These are phyloP conservation scores for Drosophila mulleri DNA, from an alignment of 2,888 invertebrate species.

Conservation along the genomic window DNA sequence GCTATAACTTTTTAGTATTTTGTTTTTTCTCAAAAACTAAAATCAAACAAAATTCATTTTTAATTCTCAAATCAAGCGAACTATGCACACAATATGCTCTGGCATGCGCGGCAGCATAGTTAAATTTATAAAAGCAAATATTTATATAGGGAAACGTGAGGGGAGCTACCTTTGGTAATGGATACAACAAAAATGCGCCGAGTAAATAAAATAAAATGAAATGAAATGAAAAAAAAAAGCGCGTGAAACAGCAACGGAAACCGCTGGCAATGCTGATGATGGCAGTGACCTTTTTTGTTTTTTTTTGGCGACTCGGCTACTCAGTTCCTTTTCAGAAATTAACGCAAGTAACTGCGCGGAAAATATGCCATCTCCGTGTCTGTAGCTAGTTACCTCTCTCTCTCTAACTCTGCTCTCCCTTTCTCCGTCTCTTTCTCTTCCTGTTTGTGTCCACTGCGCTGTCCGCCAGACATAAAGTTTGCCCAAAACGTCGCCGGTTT, in stretches of 20 bases:
- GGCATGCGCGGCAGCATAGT: neutral
- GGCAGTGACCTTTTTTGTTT: constrained; percentile 39
- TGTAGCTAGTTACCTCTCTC: neutral
- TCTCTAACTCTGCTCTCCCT: neutral
- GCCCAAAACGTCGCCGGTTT: constrained; percentile 42
- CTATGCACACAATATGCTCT: neutral
- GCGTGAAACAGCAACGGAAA: constrained; percentile 61
- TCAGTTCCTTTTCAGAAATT: constrained; percentile 55
- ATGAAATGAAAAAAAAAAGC: constrained; percentile 16
- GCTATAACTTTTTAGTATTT: no score
- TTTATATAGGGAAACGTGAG: neutral
- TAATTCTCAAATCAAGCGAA: neutral
- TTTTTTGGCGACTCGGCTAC: constrained; percentile 23
- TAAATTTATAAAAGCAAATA: constrained; percentile 2
- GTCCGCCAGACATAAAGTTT: constrained; percentile 18
- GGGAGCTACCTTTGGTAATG: constrained; percentile 43
- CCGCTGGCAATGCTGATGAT: constrained; percentile 39
- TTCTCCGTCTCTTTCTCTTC: neutral
- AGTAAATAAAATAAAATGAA: constrained; percentile 58
- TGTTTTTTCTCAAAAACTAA: no score
- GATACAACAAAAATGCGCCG: constrained; percentile 40
- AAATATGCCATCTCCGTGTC: constrained; percentile 71
- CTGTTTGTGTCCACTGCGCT: constrained; percentile 19
- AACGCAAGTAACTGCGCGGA: constrained; percentile 74
- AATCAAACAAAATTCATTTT: no score